Conservation (phyloP, 1,140 invertebrate genomes). For the Drosophila nigrodunni region DNA sequence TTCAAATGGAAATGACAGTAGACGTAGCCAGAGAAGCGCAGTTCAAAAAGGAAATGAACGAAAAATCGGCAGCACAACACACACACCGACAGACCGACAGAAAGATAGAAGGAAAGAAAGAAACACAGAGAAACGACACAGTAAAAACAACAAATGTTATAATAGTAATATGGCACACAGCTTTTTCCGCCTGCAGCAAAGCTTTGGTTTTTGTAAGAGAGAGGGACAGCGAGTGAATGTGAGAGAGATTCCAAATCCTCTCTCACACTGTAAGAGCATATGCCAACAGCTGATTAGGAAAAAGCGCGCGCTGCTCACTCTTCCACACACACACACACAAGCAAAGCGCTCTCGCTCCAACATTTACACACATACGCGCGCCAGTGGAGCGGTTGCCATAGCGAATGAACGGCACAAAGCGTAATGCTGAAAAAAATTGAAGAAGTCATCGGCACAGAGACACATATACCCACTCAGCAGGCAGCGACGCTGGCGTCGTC, state of each 20-base stretch:
- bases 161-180: conserved; percentile 50
- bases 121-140: too few relatives aligned
- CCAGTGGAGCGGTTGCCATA: conserved; percentile 73
- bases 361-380: conserved; percentile 32
- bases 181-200: conserved; percentile 50
- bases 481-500: conserved; percentile 43
- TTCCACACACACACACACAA: conserved; percentile 5
- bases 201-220: conserved; percentile 23
- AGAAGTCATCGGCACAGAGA: conserved; percentile 84
- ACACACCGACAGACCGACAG: background rate
- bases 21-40: conserved; percentile 40
- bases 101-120: conserved; percentile 22
- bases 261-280: conserved; percentile 18
- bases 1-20: conserved; percentile 55
- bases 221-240: background rate
- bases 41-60: conserved; percentile 50
- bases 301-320: conserved; percentile 51
- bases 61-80: conserved; percentile 44
- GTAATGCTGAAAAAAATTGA: conserved; percentile 65
- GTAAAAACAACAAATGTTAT: conserved; percentile 42
- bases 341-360: background rate
- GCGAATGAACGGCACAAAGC: conserved; percentile 78
- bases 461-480: conserved; percentile 83
- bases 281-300: conserved; percentile 55
- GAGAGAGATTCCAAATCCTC: background rate